Evolutionary conservation across 2,888 invertebrate genomes (phyloP).

Genomic region (Eupithecia subumbrata): DNA sequence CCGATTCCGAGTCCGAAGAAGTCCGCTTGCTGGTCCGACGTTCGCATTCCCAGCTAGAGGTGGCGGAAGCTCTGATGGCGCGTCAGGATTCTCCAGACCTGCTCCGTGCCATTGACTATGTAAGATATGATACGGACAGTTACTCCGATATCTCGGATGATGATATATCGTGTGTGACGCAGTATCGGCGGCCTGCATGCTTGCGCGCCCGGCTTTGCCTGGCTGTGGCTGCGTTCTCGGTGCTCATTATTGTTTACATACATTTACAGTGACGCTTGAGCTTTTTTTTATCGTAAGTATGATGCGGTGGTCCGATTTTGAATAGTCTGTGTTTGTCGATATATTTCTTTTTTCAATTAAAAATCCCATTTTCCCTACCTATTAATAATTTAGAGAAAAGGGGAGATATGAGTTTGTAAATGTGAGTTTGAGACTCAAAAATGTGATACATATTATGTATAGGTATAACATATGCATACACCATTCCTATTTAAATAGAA

Average conservation of each 20-base stretch:
- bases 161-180: conserved; percentile 57
- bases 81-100: conserved; percentile 78
- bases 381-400: not conserved
- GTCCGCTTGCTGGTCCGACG: conserved; percentile 86
- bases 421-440: not conserved
- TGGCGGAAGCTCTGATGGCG: conserved; percentile 84
- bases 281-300: conserved; percentile 78
- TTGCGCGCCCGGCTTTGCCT: conserved; percentile 75
- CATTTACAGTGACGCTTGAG: conserved; percentile 80
- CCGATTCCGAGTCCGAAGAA: conserved; percentile 88
- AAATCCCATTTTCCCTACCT: not conserved
- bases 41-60: conserved; percentile 85
- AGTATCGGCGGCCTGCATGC: conserved; percentile 62
- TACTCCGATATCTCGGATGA: conserved; percentile 48
- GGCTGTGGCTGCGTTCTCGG: conserved; percentile 78
- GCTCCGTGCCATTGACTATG: conserved; percentile 79
- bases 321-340: not conserved
- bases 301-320: conserved; percentile 71
- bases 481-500: not conserved
- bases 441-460: not conserved
- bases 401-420: not conserved
- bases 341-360: not conserved
- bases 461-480: not conserved
- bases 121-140: conserved; percentile 80
- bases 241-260: conserved; percentile 79